phyloP scores from a whole-genome alignment of 1,140 invertebrate genomes.

The Drosophila melanogaster region DNA sequence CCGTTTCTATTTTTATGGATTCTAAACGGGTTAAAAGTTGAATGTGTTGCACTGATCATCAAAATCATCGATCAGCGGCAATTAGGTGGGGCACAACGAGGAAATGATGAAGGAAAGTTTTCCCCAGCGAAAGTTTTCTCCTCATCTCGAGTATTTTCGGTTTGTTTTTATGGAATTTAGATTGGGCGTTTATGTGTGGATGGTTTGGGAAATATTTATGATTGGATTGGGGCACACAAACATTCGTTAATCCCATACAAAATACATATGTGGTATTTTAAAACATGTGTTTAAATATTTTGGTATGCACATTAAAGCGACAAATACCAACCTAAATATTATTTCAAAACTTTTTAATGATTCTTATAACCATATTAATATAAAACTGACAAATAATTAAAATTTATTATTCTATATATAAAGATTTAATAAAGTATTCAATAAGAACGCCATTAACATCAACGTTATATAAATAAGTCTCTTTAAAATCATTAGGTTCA shows the following conservation, averaged over 20 bases:
- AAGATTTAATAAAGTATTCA: no score
- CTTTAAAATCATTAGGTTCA: not conserved
- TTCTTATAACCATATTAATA: no score
- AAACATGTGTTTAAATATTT: slow-evolving; percentile 34
- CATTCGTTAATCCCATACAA: slow-evolving; percentile 29
- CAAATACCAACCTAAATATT: slow-evolving; percentile 8
- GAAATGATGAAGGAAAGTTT: slow-evolving; percentile 49
- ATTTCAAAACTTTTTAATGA: slow-evolving; percentile 33
- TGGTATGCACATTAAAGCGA: slow-evolving; percentile 13
- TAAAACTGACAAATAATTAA: not conserved
- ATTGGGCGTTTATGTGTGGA: slow-evolving; percentile 74
- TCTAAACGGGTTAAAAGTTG: slow-evolving; percentile 77
- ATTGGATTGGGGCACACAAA: slow-evolving; percentile 52
- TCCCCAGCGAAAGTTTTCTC: slow-evolving; percentile 64
- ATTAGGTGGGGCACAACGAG: slow-evolving; percentile 29
- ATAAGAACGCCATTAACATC: no score
- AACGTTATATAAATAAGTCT: no score
- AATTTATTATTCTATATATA: no score
- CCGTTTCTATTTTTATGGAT: slow-evolving; percentile 48
- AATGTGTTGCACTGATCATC: slow-evolving; percentile 57
- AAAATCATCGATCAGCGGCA: slow-evolving; percentile 68
- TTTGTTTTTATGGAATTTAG: slow-evolving; percentile 64
- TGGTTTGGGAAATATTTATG: slow-evolving; percentile 67
- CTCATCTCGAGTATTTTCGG: slow-evolving; percentile 24
- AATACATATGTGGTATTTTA: slow-evolving; percentile 17